Base-by-base conservation (phyloP, 2,113 vertebrate genomes). In the Gadus chalcogrammus region DNA sequence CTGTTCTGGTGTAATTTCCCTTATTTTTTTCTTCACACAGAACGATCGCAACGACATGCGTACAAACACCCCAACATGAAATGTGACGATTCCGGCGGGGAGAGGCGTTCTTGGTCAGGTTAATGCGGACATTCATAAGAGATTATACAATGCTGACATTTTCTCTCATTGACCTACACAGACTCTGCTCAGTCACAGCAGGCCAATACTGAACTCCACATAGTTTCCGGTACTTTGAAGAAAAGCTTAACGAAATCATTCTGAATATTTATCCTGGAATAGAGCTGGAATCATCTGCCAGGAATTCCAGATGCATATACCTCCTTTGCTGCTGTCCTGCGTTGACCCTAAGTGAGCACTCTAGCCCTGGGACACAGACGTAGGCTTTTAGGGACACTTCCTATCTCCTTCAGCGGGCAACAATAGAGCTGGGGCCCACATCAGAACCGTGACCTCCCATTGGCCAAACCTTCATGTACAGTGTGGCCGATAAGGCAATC, bases 111-210 rank as follows among this genome's bases (percentile, higher is more conserved):
- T 72, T 73, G 74, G 81, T 69, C 79, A 79, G 82, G 84, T 90
- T 89, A 84, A 81, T 11, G 67, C 31, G 81, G 70, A 67, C 76
- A 76, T 84, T 75, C 35, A 61, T 67, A 35, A 35, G 70, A 81
- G 71, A 60, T 64, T 76, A 78, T 20, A 80, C 75, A 79, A 70
- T 78, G 80, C 76, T 87, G 84, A 79, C 74, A 84, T 85, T 84
- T 82, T 74, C 74, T 72, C 58, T 13, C 62, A 38, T 56, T 83
- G 70, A 84, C 85, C 80, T 84, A 72, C 55, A n/a, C 20, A 28
- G 69, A 59, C 67, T 64, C 62, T 18, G 69, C 85, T 86, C 69
- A 73, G 62, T 65, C 58, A 62, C 64, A 71, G 66, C 27, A 78
- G 66, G 31, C 31, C 4, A 35, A 35, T 35, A 76, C 82, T 79